Conservation (phyloP, 2,113 vertebrate genomes). For the Carassius gibelio region DNA sequence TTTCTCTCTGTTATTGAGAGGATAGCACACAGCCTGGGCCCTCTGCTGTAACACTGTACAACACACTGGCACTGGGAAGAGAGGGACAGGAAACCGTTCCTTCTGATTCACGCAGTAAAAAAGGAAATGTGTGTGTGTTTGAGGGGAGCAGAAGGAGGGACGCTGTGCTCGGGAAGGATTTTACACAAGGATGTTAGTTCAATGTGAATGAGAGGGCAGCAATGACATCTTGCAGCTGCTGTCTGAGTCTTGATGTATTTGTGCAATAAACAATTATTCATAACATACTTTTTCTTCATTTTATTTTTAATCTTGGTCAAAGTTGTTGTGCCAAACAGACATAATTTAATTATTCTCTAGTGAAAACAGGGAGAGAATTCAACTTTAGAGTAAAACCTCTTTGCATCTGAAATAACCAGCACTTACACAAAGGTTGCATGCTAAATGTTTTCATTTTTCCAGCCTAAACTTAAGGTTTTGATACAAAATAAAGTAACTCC, state of each 20-base stretch:
- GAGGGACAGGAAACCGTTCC: conserved; percentile 68
- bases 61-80: conserved; percentile 50
- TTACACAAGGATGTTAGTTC: conserved; percentile 61
- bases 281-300: not conserved
- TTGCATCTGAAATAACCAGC: too few species aligned
- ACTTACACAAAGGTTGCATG: too few species aligned
- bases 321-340: not conserved
- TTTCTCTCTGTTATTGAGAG: conserved; percentile 57
- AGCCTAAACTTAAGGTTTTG: too few species aligned
- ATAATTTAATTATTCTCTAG: not conserved
- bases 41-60: conserved; percentile 12
- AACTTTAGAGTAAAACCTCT: too few species aligned
- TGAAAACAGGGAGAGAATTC: not conserved
- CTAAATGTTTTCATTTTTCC: too few species aligned
- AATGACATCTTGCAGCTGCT: conserved; percentile 67
- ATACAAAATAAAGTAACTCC: not conserved
- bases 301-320: not conserved
- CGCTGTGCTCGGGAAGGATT: conserved; percentile 49
- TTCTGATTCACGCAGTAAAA: conserved; percentile 62
- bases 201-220: conserved; percentile 60
- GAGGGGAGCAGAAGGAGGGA: not conserved
- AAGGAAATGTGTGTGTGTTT: conserved; percentile 49
- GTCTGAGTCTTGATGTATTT: conserved; percentile 52
- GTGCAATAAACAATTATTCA: not conserved
- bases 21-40: conserved; percentile 54